These are phyloP conservation scores for Perccottus glenii DNA, from an alignment of 2,113 vertebrate species.

Conservation along the genomic window DNA sequence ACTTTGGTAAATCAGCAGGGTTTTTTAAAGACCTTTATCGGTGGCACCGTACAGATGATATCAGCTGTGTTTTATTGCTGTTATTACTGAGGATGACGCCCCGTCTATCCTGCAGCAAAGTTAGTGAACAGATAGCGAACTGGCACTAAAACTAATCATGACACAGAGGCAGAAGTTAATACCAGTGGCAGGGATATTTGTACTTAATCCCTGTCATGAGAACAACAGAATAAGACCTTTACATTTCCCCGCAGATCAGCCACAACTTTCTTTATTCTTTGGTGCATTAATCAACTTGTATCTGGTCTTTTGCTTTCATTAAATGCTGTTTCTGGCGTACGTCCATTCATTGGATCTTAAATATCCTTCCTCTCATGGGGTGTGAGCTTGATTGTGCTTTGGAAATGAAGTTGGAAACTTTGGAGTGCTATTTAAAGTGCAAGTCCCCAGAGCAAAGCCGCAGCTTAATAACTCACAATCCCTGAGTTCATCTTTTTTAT, in stretches of 20 bases:
- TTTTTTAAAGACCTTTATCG: conserved; percentile 29
- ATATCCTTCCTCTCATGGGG: conserved; percentile 70
- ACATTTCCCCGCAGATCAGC: conserved; percentile 68
- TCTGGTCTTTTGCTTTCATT: conserved; percentile 71
- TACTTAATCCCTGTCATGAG: conserved; percentile 65
- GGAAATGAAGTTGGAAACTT: conserved; percentile 78
- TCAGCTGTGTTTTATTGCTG: conserved; percentile 48
- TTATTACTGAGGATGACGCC: conserved; percentile 40
- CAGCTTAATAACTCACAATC: conserved; percentile 71
- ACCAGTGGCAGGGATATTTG: conserved; percentile 57
- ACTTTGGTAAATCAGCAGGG: too few relatives aligned
- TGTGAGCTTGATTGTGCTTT: conserved; percentile 75
- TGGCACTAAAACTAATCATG: conserved; percentile 41
- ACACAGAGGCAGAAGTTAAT: conserved; percentile 62
- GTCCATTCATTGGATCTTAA: conserved; percentile 74
- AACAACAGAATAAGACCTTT: conserved; percentile 59
- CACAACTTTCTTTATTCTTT: conserved; percentile 58
- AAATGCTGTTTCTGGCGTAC: conserved; percentile 70
- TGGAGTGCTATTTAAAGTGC: conserved; percentile 73
- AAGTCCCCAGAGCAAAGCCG: conserved; percentile 65
- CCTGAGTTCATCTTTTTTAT: conserved; percentile 50
- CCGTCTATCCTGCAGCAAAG: conserved; percentile 38
- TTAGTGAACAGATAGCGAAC: conserved; percentile 26
- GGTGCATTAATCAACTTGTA: conserved; percentile 69
- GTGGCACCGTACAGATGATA: conserved; percentile 39